A percentile compares a stretch with the other conserved stretches of the same genome.
Evolutionary conservation across 64 coral and sea anemone genomes (phyloP).

Genomic region (Astreopora myriophthalma): DNA sequence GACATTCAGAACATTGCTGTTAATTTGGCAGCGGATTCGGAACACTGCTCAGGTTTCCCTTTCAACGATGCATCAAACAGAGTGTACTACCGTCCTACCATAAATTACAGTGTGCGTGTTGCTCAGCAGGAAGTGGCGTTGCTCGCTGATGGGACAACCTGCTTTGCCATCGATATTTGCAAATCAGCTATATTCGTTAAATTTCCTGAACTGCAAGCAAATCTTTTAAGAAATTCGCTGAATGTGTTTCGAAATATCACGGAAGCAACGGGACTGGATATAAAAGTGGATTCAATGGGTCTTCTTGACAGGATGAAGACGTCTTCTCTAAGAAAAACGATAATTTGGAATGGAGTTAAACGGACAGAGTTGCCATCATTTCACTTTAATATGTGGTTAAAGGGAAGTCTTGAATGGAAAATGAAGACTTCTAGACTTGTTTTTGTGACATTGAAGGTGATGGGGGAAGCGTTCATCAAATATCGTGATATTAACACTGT

Average conservation of each 20-base stretch:
- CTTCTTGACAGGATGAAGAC: background rate
- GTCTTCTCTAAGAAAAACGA: background rate
- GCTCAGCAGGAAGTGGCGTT: background rate
- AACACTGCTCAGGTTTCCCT: slow-evolving; percentile 18
- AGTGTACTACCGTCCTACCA: background rate
- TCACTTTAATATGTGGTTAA: background rate
- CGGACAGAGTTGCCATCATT: background rate
- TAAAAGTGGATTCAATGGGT: background rate
- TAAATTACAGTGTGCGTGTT: slow-evolving; percentile 11
- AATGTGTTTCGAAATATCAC: background rate
- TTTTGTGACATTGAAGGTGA: background rate
- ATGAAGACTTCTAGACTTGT: background rate
- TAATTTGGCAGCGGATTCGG: background rate
- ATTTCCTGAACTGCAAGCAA: background rate
- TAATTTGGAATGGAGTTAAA: background rate
- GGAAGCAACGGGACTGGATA: background rate
- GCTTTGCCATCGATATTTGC: slow-evolving; percentile 43
- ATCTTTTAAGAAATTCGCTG: background rate
- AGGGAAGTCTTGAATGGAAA: background rate
- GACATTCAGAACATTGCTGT: slow-evolving; percentile 49
- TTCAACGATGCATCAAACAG: background rate
- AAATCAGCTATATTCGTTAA: background rate
- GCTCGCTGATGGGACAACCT: background rate
- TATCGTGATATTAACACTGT: background rate
- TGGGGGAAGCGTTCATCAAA: background rate